Evolutionary conservation across 1,140 invertebrate species (phyloP).

Genomic region (Pseudomyrmex cubaensis): DNA sequence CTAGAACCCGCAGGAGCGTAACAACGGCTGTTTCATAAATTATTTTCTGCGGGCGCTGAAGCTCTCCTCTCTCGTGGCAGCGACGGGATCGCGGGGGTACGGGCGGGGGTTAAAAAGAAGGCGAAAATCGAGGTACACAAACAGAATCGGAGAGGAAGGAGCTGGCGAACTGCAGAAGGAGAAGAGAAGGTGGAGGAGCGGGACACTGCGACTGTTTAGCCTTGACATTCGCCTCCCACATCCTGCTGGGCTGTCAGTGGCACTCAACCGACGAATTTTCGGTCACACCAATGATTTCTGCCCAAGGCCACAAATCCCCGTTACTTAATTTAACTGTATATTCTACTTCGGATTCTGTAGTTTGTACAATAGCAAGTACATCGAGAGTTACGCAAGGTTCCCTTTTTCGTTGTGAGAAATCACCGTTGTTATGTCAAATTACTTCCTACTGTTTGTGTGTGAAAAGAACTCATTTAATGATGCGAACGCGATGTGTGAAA

Average conservation of each 20-base stretch:
- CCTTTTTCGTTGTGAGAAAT: slow-evolving; percentile 7
- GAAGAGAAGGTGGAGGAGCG: slow-evolving; percentile 37
- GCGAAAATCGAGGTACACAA: slow-evolving; percentile 74
- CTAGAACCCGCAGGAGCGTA: slow-evolving; percentile 60
- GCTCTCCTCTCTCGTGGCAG: background rate
- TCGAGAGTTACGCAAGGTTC: slow-evolving; percentile 6
- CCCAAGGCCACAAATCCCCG: slow-evolving; percentile 19
- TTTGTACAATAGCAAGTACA: background rate
- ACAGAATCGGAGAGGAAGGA: slow-evolving; percentile 72
- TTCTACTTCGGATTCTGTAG: background rate
- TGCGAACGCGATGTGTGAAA: background rate
- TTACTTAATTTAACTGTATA: slow-evolving; percentile 1
- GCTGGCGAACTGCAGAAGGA: slow-evolving; percentile 15
- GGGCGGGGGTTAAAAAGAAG: slow-evolving; percentile 69
- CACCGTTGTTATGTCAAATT: background rate
- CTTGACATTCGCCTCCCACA: slow-evolving; percentile 79
- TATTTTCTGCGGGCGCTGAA: slow-evolving; percentile 65
- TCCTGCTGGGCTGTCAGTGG: slow-evolving; percentile 72
- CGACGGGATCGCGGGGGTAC: background rate
- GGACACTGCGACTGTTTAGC: slow-evolving; percentile 72
- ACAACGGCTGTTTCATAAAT: slow-evolving; percentile 64
- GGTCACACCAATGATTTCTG: background rate
- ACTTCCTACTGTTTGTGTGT: background rate
- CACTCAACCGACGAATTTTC: slow-evolving; percentile 62
- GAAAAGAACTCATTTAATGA: background rate